Evolutionary conservation across 1,140 invertebrate species (phyloP), one percentile per base, ranked within the genome.

Genomic region (Caenorhabditis inopinata): DNA sequence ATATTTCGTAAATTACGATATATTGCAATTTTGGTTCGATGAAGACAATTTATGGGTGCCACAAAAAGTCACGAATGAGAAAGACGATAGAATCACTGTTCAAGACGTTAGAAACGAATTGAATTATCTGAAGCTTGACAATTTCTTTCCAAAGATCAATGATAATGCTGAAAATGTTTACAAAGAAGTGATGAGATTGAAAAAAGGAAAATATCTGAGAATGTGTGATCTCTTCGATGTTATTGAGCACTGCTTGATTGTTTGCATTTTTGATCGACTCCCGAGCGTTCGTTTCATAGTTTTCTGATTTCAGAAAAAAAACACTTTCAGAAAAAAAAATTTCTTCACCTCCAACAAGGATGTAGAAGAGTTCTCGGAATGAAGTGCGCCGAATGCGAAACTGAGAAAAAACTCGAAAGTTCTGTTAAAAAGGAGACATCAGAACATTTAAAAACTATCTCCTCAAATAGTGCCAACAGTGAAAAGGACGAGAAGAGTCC

Each of bases 161-260:
- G 23, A 53, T 23, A 2, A 27, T 27, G 49, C 49, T 1, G 49
- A 53, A 53, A 12, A 11, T 0, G 49, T 25, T 1, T 53, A 53
- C 18, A 11, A 23, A 6, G 21, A 53, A 25, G 49, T 53, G 0
- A 18, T 18, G 0, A 53, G 21, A 11, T 73, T 14, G 27, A 51
- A 62, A 79, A 83, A 88, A 35, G 91, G 92, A 16, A 91, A 93
- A 85, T 85, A 94, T 21, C 90, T 94, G 27, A 88, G 91, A n/a
- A 90, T 92, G 49, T 89, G 94, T 5, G 89, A 94, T 11, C 93
- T 91, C 23, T 84, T 94, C 12, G 93, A 94, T 87, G 91, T 92
- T 88, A 89, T 94, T 16, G 90, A 94, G 35, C 90, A 91, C 29
- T 88, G 88, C 47, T 92, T 92, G 78, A 89, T 90, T 1, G 88